Evolutionary conservation across 2,888 invertebrate species (phyloP), one percentile per base, ranked within the genome.

Genomic region (Acrobasis suavella): DNA sequence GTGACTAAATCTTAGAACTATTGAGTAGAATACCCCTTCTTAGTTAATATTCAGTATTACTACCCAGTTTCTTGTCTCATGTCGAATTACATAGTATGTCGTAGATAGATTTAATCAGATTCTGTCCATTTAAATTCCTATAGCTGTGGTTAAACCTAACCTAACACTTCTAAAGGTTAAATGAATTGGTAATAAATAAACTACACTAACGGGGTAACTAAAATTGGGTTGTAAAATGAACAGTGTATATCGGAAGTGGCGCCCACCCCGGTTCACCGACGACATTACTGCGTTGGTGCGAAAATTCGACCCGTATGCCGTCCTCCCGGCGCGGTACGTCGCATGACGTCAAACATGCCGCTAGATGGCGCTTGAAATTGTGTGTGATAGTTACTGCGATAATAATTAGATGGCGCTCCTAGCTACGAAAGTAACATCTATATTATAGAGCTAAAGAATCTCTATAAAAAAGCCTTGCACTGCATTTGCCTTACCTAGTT

Each of bases 161-260:
- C 61, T 56, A 68, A 68, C 68, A 72, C 51, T 52, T 14, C 9
- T 37, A 49, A 9, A 22, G 72, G 72, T 71, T 65, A 69, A 67
- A 54, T 68, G 65, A 62, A 58, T 60, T 63, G 58, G 60, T 59
- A 46, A 22, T 61, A 62, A 58, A 60, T 72, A 69, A 70, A 69
- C 73, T 73, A 65, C 72, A 77, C 74, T 80, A 78, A 79, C 73
- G 72, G 77, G 81, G 77, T 78, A 66, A 80, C 79, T 74, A 70
- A 73, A 80, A 75, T 83, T 84, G 81, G 85, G 80, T 75, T 76
- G 69, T 56, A 42, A 56, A 56, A 54, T 72, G 65, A 68, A 76
- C 91, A 96, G 96, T 89, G 94, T 94, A 85, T 95, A 96, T 93
- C 95, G 96, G 92, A 95, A 96, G 90, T 97, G 96, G 96, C 95